These are phyloP conservation scores for Epistrophella euchroma DNA, from an alignment of 2,888 invertebrate species.

Conservation along the genomic window DNA sequence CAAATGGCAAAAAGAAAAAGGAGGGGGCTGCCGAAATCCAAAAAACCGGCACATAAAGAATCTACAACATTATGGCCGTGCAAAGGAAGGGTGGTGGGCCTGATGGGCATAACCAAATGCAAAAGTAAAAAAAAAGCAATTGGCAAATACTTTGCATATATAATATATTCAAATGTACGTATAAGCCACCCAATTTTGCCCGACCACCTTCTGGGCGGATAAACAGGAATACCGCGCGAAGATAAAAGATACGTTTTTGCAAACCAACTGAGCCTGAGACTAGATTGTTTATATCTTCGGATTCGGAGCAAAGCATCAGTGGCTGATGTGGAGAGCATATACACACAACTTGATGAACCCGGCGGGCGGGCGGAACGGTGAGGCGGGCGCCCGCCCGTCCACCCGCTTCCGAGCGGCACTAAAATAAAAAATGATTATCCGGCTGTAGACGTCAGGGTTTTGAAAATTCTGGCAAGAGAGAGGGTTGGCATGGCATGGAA, in stretches of 20 bases:
- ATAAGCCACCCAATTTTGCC: constrained; percentile 72
- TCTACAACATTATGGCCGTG: constrained; percentile 77
- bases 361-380: no score
- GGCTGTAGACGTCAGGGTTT: constrained; percentile 75
- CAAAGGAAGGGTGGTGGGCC: constrained; percentile 80
- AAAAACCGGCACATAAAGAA: constrained; percentile 77
- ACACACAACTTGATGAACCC: constrained; percentile 71
- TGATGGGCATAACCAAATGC: constrained; percentile 78
- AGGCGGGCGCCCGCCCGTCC: constrained; percentile 67
- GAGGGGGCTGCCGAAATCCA: constrained; percentile 71
- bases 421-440: constrained; percentile 84
- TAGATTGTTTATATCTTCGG: constrained; percentile 67
- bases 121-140: constrained; percentile 81
- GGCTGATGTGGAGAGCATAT: constrained; percentile 17
- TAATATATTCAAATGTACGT: constrained; percentile 81
- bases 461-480: constrained; percentile 47
- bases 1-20: constrained; percentile 78
- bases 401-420: constrained; percentile 80
- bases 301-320: constrained; percentile 29
- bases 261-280: constrained; percentile 59
- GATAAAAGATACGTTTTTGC: constrained; percentile 75
- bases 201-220: constrained; percentile 68
- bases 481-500: constrained; percentile 45
- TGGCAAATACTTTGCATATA: constrained; percentile 84
- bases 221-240: constrained; percentile 52